A percentile compares a stretch with the other conserved stretches of the same genome.
phyloP scores from a whole-genome alignment of 2,888 invertebrate species.

The Keiferia lycopersicella region DNA sequence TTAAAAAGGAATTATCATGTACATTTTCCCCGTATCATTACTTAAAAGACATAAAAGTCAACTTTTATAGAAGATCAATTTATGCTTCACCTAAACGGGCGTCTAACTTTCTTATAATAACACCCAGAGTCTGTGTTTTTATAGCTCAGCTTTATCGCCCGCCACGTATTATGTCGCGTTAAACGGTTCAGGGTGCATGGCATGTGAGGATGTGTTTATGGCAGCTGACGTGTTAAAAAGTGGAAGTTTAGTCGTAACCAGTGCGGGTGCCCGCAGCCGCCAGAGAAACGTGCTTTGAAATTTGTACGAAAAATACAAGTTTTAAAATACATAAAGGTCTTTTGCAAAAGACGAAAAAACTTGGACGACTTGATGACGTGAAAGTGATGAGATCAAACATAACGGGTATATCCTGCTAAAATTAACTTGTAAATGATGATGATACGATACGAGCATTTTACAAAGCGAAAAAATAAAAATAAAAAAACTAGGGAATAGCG shows the following conservation, averaged over 20 bases:
- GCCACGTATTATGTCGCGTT: no score
- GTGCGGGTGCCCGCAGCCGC: background rate
- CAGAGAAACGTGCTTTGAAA: background rate
- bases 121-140: no score
- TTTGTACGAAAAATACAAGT: background rate
- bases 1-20: no score
- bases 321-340: no score
- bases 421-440: background rate
- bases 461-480: background rate
- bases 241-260: constrained; percentile 1
- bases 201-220: background rate
- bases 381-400: background rate
- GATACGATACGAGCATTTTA: background rate
- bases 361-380: background rate
- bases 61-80: no score
- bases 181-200: background rate
- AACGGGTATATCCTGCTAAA: background rate
- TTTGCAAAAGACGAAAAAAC: no score
- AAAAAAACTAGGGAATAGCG: background rate
- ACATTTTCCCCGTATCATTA: no score
- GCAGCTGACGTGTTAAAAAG: background rate
- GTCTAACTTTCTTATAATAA: no score
- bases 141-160: no score
- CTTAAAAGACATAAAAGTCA: no score
- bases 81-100: no score